Conservation (phyloP, 2,888 invertebrate species). For the Dryobota labecula region DNA sequence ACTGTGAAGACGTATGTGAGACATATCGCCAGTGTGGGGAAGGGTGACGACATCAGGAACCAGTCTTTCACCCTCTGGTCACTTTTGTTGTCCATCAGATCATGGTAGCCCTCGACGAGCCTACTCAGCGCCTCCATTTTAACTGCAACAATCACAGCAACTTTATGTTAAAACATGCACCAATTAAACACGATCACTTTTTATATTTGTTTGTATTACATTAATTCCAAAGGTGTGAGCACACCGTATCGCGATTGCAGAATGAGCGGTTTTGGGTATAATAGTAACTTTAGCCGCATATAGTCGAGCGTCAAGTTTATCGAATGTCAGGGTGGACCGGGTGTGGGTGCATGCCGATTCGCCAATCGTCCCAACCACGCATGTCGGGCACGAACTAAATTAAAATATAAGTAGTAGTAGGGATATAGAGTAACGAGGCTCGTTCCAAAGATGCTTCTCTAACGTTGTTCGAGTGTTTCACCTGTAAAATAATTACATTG, state of each 20-base stretch:
- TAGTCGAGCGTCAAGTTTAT: slow-evolving; percentile 71
- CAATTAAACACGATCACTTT: slow-evolving; percentile 48
- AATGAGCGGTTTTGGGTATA: slow-evolving; percentile 67
- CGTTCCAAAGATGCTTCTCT: slow-evolving; percentile 75
- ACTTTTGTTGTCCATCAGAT: slow-evolving; percentile 96
- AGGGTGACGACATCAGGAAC: slow-evolving; percentile 95
- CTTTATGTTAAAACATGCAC: slow-evolving; percentile 45
- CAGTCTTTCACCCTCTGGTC: slow-evolving; percentile 95
- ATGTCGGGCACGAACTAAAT: slow-evolving; percentile 39
- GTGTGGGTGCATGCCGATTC: slow-evolving; percentile 61
- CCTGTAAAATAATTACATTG: slow-evolving; percentile 89
- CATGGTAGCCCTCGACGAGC: slow-evolving; percentile 92
- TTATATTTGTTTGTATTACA: slow-evolving; percentile 43
- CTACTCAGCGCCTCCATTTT: slow-evolving; percentile 91
- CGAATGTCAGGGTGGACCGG: slow-evolving; percentile 84
- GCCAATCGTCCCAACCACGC: slow-evolving; percentile 52
- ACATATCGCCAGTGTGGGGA: slow-evolving; percentile 94
- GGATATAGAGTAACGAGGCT: slow-evolving; percentile 77
- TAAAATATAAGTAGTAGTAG: slow-evolving; percentile 13
- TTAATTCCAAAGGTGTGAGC: slow-evolving; percentile 57
- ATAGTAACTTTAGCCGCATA: slow-evolving; percentile 64
- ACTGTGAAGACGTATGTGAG: slow-evolving; percentile 94
- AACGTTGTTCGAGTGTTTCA: slow-evolving; percentile 87
- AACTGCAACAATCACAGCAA: slow-evolving; percentile 80
- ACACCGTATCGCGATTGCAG: slow-evolving; percentile 62